These are phyloP conservation scores for Plectrocnemia conspersa DNA, from an alignment of 1,140 invertebrate species.

Conservation along the genomic window DNA sequence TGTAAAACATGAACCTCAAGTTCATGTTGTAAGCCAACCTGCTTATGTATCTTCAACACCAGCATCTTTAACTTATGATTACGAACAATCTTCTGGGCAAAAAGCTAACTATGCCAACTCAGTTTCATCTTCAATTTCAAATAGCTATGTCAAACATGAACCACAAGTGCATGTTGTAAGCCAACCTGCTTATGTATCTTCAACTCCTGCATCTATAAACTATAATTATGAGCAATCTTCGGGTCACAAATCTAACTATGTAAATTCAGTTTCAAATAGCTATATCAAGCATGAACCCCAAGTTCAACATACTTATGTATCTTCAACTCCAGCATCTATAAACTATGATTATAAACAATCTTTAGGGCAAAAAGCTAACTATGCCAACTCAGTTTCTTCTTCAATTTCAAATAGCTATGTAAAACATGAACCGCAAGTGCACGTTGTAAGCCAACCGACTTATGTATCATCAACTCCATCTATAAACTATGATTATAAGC, in stretches of 20 bases:
- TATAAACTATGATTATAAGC: constrained; percentile 5
- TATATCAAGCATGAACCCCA: too few relatives aligned
- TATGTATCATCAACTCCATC: constrained; percentile 19
- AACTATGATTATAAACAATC: constrained; percentile 30
- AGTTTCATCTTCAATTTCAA: too few relatives aligned
- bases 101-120: too few relatives aligned
- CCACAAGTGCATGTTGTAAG: not conserved
- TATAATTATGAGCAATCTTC: not conserved
- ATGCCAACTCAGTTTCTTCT: too few relatives aligned
- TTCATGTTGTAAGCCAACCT: not conserved
- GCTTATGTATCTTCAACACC: constrained; percentile 9
- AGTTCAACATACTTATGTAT: constrained; percentile 15
- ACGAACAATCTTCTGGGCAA: too few relatives aligned
- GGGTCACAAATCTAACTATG: too few relatives aligned
- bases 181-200: constrained; percentile 13
- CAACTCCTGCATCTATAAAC: constrained; percentile 4
- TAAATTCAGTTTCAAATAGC: too few relatives aligned
- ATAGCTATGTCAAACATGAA: too few relatives aligned
- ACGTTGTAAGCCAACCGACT: not conserved
- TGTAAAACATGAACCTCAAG: not conserved
- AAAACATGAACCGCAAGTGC: constrained; percentile 6
- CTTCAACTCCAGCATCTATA: constrained; percentile 23
- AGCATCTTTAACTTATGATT: constrained; percentile 11
- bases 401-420: too few relatives aligned
- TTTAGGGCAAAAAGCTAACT: too few relatives aligned